Conservation (phyloP, 1,140 invertebrate genomes). For the Brachionus paranguensis region DNA sequence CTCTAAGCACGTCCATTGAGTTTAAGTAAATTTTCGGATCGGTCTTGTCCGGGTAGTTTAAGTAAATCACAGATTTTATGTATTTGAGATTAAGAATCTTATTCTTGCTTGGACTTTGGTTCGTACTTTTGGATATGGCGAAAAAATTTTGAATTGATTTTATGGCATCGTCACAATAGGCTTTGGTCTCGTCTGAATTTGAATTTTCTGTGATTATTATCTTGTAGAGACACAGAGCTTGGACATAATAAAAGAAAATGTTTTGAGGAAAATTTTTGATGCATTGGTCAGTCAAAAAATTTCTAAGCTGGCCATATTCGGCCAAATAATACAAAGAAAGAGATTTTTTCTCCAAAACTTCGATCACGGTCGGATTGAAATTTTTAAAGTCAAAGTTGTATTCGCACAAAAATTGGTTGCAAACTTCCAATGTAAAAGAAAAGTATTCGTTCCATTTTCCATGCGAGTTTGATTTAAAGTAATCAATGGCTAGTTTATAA, state of each 20-base stretch:
- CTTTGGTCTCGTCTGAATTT: neutral
- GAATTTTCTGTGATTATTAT: neutral
- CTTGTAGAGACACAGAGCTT: neutral
- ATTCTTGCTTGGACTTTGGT: neutral
- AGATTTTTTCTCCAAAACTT: neutral
- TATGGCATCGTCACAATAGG: neutral
- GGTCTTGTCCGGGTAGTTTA: neutral
- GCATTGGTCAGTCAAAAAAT: neutral
- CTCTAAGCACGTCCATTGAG: neutral
- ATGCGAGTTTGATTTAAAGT: neutral
- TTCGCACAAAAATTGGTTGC: neutral
- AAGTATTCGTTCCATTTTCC: slow-evolving; percentile 30
- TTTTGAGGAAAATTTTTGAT: slow-evolving; percentile 3
- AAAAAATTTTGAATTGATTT: slow-evolving; percentile 8
- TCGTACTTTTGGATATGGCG: neutral
- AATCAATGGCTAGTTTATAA: slow-evolving; percentile 5
- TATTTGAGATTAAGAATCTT: slow-evolving; percentile 3
- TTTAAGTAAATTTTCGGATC: neutral
- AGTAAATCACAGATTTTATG: slow-evolving; percentile 14
- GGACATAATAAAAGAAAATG: neutral
- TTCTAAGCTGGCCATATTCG: neutral
- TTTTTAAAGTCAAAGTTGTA: neutral
- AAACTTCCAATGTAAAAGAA: slow-evolving; percentile 2
- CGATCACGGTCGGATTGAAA: neutral
- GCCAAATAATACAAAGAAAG: neutral